Base-by-base conservation (phyloP, 1,140 invertebrate genomes). In the Lepidurus couesii region DNA sequence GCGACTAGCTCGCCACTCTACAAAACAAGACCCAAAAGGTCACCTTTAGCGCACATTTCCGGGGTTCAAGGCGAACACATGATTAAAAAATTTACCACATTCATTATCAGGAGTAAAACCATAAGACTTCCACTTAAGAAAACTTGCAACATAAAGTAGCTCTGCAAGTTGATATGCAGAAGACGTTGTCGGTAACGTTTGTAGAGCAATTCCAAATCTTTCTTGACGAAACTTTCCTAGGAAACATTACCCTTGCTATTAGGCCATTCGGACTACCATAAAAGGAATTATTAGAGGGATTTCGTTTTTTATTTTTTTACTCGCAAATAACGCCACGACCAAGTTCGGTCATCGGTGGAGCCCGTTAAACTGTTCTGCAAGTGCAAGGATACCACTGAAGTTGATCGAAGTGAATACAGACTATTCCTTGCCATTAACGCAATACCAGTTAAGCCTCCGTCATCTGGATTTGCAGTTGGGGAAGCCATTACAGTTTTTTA, bases 131-230 rank as follows among this genome's bases (percentile, higher is more conserved):
- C 83, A 75, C 89, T 89, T 45, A 93, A 88, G 24, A 89, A 81
- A 79, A 90, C 83, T 82, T 93, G 89, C 42, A 93, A 84, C 3
- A 92, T 86, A 45, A 93, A 87, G 83, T 92, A 93, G 73, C 93
- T 88, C 75, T 91, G 90, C 44, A 94, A 89, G 81, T 93, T 91
- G 76, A 91, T 90, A 84, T 92, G 90, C 81, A 92, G 90, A 77
- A 94, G 85, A 81, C 91, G 90, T 77, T 91, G 89, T 79, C 91
- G 91, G 83, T 94, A 94, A 77, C 89, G 87, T 79, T 88, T 86
- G 83, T 92, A 94, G 10, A 94, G 85, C 73, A 88, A 88, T 83
- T 93, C 91, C 79, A 94, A 85, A 83, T 90, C 89, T 82, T 91
- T 89, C 80, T 90, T 89, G 81, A 89, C 86, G 83, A 93, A 93